phyloP scores from a whole-genome alignment of 1,140 invertebrate species.

The Papilio helenus region DNA sequence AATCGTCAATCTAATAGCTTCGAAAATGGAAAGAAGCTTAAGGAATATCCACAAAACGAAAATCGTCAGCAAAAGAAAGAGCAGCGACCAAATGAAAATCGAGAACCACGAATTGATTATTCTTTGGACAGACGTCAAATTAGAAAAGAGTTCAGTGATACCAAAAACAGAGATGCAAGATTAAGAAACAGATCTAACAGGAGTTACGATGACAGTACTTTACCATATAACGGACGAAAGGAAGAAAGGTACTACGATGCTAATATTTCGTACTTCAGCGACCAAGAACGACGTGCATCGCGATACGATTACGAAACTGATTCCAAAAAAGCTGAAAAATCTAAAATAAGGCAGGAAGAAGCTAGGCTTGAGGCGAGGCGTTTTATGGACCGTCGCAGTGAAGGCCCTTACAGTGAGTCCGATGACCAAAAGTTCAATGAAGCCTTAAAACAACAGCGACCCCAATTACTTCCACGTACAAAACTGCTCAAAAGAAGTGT shows the following conservation, averaged over 20 bases:
- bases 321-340: slow-evolving; percentile 83
- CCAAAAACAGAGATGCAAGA: slow-evolving; percentile 68
- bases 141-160: slow-evolving; percentile 69
- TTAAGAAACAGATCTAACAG: slow-evolving; percentile 70
- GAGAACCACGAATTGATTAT: slow-evolving; percentile 80
- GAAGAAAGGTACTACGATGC: slow-evolving; percentile 83
- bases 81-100: slow-evolving; percentile 58
- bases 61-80: slow-evolving; percentile 70
- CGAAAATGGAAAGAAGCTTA: slow-evolving; percentile 66
- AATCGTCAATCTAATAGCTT: slow-evolving; percentile 62
- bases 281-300: slow-evolving; percentile 82
- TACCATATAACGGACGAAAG: slow-evolving; percentile 75
- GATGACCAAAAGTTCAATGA: slow-evolving; percentile 87
- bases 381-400: slow-evolving; percentile 75
- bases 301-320: slow-evolving; percentile 84
- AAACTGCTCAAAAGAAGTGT: slow-evolving; percentile 84
- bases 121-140: slow-evolving; percentile 71
- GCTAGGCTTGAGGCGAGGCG: slow-evolving; percentile 77
- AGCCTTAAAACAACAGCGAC: slow-evolving; percentile 83
- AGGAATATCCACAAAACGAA: slow-evolving; percentile 75
- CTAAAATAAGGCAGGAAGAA: slow-evolving; percentile 81
- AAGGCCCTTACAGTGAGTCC: slow-evolving; percentile 83
- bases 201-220: slow-evolving; percentile 77
- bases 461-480: slow-evolving; percentile 87
- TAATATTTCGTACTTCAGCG: slow-evolving; percentile 78